Percentiles rank a stretch among this genome's conserved stretches.
These are phyloP conservation scores for Subacronicta megacephala DNA, from an alignment of 2,888 invertebrate species.

Conservation along the genomic window DNA sequence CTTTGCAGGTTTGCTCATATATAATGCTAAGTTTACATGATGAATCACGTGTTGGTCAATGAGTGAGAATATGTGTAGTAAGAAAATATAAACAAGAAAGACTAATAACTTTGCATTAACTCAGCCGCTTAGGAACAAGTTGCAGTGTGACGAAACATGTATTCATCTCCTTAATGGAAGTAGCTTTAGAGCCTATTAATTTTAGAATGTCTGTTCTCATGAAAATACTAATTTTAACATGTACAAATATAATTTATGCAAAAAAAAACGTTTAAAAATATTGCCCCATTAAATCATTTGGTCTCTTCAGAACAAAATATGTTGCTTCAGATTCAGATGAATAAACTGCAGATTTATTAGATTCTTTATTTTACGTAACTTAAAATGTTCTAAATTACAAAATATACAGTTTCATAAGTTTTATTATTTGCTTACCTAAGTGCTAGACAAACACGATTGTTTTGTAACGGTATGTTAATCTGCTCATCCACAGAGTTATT, in stretches of 20 bases:
- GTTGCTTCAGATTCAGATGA: slow-evolving; percentile 26
- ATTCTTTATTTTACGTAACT: slow-evolving; percentile 27
- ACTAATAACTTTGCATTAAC: slow-evolving; percentile 54
- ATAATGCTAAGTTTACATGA: slow-evolving; percentile 20
- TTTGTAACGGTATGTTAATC: slow-evolving; percentile 41
- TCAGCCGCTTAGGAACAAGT: slow-evolving; percentile 39
- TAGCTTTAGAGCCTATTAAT: slow-evolving; percentile 46
- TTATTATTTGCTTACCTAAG: slow-evolving; percentile 12
- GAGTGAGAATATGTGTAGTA: slow-evolving; percentile 46
- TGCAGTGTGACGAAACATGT: slow-evolving; percentile 46
- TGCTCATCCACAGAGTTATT: slow-evolving; percentile 24
- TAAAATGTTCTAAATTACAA: slow-evolving; percentile 35
- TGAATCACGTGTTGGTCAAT: slow-evolving; percentile 54
- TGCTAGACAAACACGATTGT: slow-evolving; percentile 18
- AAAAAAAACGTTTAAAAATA: slow-evolving; percentile 23
- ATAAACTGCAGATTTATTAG: slow-evolving; percentile 7
- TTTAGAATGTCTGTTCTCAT: slow-evolving; percentile 47
- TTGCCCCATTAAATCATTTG: slow-evolving; percentile 31
- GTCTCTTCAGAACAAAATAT: slow-evolving; percentile 22
- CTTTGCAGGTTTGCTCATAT: slow-evolving; percentile 18
- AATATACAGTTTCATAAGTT: slow-evolving; percentile 31
- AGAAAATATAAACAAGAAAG: slow-evolving; percentile 56
- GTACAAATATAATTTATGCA: slow-evolving; percentile 24
- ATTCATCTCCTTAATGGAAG: slow-evolving; percentile 39
- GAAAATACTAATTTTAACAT: slow-evolving; percentile 46